Percentiles rank a stretch among this genome's conserved stretches.
Evolutionary conservation across 2,113 vertebrate species (phyloP).

Genomic region (Rousettus leschenaultii): DNA sequence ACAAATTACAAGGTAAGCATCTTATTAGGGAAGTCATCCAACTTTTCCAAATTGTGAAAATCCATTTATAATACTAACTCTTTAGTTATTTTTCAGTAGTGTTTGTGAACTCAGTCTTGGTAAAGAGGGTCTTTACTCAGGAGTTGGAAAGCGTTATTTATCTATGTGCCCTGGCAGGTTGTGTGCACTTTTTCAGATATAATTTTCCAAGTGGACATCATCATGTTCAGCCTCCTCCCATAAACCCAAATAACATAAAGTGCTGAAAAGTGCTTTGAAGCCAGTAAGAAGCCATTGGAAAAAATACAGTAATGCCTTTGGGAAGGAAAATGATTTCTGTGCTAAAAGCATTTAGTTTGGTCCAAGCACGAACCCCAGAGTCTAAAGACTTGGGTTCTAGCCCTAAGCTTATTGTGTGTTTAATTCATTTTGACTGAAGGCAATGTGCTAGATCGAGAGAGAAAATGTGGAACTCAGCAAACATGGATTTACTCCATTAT

Average conservation of each 20-base stretch:
- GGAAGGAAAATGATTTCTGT: neutral
- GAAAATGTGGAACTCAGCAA: neutral
- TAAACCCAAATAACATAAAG: neutral
- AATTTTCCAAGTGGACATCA: neutral
- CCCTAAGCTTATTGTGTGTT: neutral
- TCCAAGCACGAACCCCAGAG: neutral
- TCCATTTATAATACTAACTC: neutral
- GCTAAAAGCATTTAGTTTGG: neutral
- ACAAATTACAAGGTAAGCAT: too few relatives aligned
- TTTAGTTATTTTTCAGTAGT: neutral
- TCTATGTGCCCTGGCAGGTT: neutral
- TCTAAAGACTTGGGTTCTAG: neutral
- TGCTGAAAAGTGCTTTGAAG: neutral
- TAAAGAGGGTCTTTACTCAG: neutral
- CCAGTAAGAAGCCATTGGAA: neutral
- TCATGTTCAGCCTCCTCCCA: neutral
- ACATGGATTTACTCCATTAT: neutral
- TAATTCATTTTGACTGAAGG: neutral
- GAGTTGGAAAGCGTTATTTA: neutral
- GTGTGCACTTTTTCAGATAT: neutral
- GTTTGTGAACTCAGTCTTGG: neutral
- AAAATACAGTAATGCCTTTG: neutral
- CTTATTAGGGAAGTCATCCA: too few relatives aligned
- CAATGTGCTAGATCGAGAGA: neutral
- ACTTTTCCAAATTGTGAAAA: neutral